Evolutionary conservation across 2,797 vertebrate genomes (phyloP).

Genomic region (Alauda arvensis): DNA sequence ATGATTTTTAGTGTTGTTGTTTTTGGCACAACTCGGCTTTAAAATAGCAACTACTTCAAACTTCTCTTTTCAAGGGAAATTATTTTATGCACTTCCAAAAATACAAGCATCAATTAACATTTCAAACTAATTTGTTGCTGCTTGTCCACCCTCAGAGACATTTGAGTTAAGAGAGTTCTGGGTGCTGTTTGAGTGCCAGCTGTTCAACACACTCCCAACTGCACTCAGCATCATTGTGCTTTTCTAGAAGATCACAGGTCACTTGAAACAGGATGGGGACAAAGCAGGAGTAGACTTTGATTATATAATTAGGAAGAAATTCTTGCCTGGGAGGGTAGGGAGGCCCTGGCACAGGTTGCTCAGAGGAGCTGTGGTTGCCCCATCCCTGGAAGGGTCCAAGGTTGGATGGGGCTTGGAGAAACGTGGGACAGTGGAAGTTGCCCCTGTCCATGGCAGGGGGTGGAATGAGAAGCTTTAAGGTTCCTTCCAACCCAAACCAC

Average conservation of each 20-base stretch:
- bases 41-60: neutral
- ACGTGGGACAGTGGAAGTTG: rapidly evolving
- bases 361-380: neutral
- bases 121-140: neutral
- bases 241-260: neutral
- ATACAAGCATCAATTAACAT: neutral
- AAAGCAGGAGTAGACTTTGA: neutral
- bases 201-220: neutral
- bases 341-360: neutral
- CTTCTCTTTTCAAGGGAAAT: neutral
- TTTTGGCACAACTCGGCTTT: neutral
- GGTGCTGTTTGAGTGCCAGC: neutral
- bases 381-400: neutral
- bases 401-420: rapidly evolving
- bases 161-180: neutral
- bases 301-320: neutral
- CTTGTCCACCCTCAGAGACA: neutral
- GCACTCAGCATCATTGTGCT: neutral
- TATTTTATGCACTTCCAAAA: neutral
- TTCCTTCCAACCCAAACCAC: neutral
- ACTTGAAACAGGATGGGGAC: neutral
- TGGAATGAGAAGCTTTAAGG: neutral
- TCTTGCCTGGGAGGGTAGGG: neutral
- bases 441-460: neutral
- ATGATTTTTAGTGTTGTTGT: neutral